phyloP scores from a whole-genome alignment of 2,888 invertebrate species.

The Agriopis aurantiaria region DNA sequence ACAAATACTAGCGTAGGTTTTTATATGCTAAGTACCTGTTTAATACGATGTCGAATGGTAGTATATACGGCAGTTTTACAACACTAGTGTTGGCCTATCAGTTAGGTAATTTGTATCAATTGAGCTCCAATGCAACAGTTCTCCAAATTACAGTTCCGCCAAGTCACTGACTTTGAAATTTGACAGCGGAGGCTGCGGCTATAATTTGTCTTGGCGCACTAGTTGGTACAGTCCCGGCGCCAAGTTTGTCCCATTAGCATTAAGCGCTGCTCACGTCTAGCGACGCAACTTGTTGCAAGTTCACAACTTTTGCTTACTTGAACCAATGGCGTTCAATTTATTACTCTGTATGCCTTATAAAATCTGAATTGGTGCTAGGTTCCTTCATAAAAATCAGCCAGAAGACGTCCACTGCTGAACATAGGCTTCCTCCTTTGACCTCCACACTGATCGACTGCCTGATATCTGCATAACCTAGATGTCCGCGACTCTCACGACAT shows the following conservation, averaged over 20 bases:
- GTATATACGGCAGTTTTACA: too few relatives aligned
- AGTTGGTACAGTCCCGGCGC: conserved; percentile 49
- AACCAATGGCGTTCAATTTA: conserved; percentile 55
- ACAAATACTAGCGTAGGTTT: too few relatives aligned
- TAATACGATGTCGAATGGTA: too few relatives aligned
- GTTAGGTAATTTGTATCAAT: conserved; percentile 9
- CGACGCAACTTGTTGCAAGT: conserved; percentile 71
- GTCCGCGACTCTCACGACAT: too few relatives aligned
- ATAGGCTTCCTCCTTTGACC: too few relatives aligned
- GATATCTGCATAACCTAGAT: too few relatives aligned
- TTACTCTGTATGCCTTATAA: conserved; percentile 28
- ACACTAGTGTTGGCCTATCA: too few relatives aligned
- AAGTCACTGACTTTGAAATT: conserved; percentile 41
- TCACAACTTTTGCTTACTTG: conserved; percentile 49
- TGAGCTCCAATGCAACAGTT: conserved; percentile 21
- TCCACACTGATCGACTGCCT: too few relatives aligned
- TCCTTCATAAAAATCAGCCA: too few relatives aligned
- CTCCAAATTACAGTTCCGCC: conserved; percentile 32
- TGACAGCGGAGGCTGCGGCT: conserved; percentile 42
- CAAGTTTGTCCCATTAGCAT: conserved; percentile 66
- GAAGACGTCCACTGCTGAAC: too few relatives aligned
- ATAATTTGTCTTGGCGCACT: conserved; percentile 50
- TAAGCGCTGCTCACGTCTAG: conserved; percentile 57
- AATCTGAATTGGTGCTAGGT: neutral
- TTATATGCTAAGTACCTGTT: too few relatives aligned